A percentile compares a stretch with the other conserved stretches of the same genome.
phyloP scores from a whole-genome alignment of 2,888 invertebrate species.

The Rosalia funebris region DNA sequence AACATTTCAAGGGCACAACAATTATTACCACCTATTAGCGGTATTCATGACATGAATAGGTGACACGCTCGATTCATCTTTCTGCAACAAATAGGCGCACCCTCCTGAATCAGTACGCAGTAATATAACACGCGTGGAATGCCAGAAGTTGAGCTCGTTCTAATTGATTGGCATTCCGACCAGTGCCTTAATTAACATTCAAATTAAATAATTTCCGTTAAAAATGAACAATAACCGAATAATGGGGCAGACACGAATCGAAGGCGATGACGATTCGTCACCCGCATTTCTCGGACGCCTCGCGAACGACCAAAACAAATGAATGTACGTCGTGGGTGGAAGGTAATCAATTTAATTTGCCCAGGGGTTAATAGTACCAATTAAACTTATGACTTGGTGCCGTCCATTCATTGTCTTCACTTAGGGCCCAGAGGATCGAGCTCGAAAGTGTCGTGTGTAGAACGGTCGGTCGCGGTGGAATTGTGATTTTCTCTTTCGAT shows the following conservation, averaged over 20 bases:
- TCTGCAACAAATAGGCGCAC: too few species aligned
- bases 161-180: too few species aligned
- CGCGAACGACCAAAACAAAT: slow-evolving; percentile 35
- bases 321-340: slow-evolving; percentile 38
- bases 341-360: slow-evolving; percentile 37
- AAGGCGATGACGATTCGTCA: slow-evolving; percentile 36
- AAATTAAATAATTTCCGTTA: slow-evolving; percentile 18
- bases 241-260: slow-evolving; percentile 30
- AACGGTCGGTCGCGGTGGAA: background rate
- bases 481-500: background rate
- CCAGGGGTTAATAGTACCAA: slow-evolving; percentile 43
- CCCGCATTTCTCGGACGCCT: slow-evolving; percentile 29
- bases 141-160: too few species aligned
- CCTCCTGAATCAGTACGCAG: too few species aligned
- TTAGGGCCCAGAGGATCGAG: background rate
- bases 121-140: too few species aligned
- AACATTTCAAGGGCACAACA: too few species aligned
- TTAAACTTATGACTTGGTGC: slow-evolving; percentile 35
- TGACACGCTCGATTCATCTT: too few species aligned
- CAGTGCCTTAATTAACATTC: too few species aligned
- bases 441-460: background rate
- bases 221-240: slow-evolving; percentile 31
- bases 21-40: too few species aligned
- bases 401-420: slow-evolving; percentile 28
- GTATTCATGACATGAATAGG: too few species aligned